phyloP scores from a whole-genome alignment of 2,113 vertebrate genomes.

The Lagopus leucura region DNA sequence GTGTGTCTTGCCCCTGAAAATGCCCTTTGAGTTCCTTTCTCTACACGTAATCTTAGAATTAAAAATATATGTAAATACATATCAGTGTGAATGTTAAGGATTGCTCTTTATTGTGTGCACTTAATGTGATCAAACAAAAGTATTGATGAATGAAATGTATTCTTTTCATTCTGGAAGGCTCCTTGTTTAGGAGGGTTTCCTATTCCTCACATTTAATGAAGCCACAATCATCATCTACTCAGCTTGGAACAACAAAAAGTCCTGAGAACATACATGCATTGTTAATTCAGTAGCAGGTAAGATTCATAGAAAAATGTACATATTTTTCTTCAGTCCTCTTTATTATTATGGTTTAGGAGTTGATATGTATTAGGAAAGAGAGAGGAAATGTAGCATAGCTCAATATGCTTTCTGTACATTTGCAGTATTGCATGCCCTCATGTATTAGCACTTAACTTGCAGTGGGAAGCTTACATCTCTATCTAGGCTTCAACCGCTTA shows the following conservation, averaged over 20 bases:
- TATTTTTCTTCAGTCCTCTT: background rate
- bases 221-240: background rate
- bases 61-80: background rate
- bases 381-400: background rate
- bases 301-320: background rate
- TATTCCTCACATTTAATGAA: background rate
- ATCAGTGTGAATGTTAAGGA: background rate
- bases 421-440: background rate
- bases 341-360: background rate
- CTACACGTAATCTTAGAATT: background rate
- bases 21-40: background rate
- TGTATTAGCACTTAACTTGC: background rate
- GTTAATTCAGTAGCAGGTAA: background rate
- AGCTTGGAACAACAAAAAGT: background rate
- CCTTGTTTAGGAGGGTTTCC: background rate
- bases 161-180: background rate
- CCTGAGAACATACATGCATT: background rate
- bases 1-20: too few relatives aligned
- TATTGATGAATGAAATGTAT: background rate
- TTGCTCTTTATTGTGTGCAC: background rate
- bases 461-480: background rate
- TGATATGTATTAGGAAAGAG: background rate
- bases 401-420: background rate
- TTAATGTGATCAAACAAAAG: background rate
- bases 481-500: background rate